These are phyloP conservation scores for Caenorhabditis doughertyi DNA, from an alignment of 2,888 invertebrate species.

Conservation along the genomic window DNA sequence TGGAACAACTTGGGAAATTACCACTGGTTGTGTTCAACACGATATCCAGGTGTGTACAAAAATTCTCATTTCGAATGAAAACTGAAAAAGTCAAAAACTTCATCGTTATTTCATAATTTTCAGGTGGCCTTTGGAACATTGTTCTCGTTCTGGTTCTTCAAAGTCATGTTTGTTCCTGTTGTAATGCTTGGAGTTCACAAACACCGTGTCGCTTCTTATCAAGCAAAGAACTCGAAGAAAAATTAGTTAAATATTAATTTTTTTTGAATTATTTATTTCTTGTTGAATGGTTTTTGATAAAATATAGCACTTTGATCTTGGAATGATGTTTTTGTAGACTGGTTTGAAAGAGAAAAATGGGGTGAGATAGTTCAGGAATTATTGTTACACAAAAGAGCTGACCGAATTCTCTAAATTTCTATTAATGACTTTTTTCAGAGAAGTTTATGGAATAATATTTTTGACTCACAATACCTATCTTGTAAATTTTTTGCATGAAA, in stretches of 20 bases:
- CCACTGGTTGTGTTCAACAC: conserved; percentile 81
- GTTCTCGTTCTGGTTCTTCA: conserved; percentile 79
- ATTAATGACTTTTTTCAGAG: too few species aligned
- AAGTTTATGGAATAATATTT: too few species aligned
- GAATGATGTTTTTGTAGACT: too few species aligned
- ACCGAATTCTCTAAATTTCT: too few species aligned
- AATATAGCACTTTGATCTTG: not conserved
- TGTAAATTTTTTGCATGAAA: too few species aligned
- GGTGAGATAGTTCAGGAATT: too few species aligned
- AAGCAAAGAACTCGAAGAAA: conserved; percentile 54
- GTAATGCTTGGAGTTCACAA: conserved; percentile 81
- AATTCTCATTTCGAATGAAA: not conserved
- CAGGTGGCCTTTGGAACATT: conserved; percentile 78
- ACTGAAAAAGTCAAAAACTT: too few species aligned
- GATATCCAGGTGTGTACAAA: conserved; percentile 75
- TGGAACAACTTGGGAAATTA: conserved; percentile 75
- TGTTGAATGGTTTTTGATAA: conserved; percentile 9
- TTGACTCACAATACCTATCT: too few species aligned
- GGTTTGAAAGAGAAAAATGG: too few species aligned
- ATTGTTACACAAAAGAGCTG: too few species aligned
- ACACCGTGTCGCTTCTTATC: conserved; percentile 71
- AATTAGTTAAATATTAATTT: conserved; percentile 26
- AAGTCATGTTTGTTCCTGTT: conserved; percentile 80
- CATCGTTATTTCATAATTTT: too few species aligned
- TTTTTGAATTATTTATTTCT: not conserved